Conservation (phyloP, 2,113 vertebrate genomes). For the Psettodes erumei region DNA sequence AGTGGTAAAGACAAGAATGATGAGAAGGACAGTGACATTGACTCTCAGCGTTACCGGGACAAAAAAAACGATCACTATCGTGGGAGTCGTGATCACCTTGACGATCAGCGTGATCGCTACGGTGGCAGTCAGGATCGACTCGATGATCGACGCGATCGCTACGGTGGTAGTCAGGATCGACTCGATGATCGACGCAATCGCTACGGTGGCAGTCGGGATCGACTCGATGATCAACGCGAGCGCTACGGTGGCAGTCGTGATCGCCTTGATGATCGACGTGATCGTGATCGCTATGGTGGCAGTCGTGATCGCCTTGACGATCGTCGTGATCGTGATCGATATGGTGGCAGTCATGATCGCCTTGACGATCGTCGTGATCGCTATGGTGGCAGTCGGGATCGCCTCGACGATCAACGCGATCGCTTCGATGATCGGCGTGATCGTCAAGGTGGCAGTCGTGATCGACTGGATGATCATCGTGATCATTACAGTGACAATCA, state of each 20-base stretch:
- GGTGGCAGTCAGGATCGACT: constrained; percentile 19
- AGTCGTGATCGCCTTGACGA: constrained; percentile 46
- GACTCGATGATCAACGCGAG: constrained; percentile 19
- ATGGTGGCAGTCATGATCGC: constrained; percentile 28
- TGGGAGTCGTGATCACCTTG: too few species aligned
- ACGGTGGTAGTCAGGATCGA: constrained; percentile 41
- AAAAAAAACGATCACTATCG: too few species aligned
- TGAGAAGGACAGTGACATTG: constrained; percentile 42
- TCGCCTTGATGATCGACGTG: constrained; percentile 37
- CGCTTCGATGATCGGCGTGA: too few species aligned
- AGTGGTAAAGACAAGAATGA: constrained; percentile 40
- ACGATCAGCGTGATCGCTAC: constrained; percentile 1
- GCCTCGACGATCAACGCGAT: constrained; percentile 29
- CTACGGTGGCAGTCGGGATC: constrained; percentile 21
- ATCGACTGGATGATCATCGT: too few species aligned
- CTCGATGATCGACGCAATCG: constrained; percentile 10
- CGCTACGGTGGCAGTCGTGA: constrained; percentile 36
- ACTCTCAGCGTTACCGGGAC: constrained; percentile 35
- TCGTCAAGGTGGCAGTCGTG: constrained; percentile 37
- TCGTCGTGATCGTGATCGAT: constrained; percentile 9
- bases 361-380: constrained; percentile 37
- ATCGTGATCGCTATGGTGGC: not conserved
- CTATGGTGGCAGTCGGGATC: constrained; percentile 28
- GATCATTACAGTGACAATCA: constrained; percentile 25
- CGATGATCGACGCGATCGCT: constrained; percentile 16